Evolutionary conservation across 2,113 vertebrate genomes (phyloP).

Genomic region (Tragulus kanchil): DNA sequence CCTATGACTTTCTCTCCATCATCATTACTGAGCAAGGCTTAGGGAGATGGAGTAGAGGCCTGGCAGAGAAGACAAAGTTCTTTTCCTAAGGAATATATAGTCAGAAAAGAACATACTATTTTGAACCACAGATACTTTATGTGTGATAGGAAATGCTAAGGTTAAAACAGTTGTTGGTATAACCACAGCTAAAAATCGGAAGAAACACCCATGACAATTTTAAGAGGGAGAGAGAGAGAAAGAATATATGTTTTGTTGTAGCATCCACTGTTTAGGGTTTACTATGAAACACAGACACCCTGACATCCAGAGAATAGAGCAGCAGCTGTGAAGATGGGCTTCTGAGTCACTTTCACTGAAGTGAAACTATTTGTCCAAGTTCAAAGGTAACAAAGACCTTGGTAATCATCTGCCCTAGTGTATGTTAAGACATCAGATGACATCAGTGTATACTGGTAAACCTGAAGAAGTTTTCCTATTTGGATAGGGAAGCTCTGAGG

Average conservation of each 20-base stretch:
- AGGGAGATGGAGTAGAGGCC: neutral
- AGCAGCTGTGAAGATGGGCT: conserved; percentile 44
- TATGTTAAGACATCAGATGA: conserved; percentile 57
- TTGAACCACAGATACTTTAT: neutral
- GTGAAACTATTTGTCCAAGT: conserved; percentile 63
- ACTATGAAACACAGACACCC: neutral
- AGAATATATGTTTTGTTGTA: neutral
- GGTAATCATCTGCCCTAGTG: conserved; percentile 18
- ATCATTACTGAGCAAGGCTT: neutral
- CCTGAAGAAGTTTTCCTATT: neutral
- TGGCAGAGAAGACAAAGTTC: neutral
- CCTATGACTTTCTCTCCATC: neutral
- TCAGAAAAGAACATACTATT: neutral
- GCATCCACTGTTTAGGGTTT: neutral
- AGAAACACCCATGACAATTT: neutral
- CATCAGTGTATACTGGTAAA: neutral
- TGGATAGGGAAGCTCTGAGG: neutral
- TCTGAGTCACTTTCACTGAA: conserved; percentile 65
- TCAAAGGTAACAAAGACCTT: conserved; percentile 71
- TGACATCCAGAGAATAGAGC: neutral
- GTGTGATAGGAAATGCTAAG: neutral
- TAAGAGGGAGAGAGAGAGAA: neutral
- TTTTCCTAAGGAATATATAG: neutral
- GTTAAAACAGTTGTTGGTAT: neutral
- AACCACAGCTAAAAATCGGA: neutral